Percentiles rank a stretch among this genome's conserved stretches.
Evolutionary conservation across 2,113 vertebrate genomes (phyloP).

Genomic region (Rhabdornis inornatus): DNA sequence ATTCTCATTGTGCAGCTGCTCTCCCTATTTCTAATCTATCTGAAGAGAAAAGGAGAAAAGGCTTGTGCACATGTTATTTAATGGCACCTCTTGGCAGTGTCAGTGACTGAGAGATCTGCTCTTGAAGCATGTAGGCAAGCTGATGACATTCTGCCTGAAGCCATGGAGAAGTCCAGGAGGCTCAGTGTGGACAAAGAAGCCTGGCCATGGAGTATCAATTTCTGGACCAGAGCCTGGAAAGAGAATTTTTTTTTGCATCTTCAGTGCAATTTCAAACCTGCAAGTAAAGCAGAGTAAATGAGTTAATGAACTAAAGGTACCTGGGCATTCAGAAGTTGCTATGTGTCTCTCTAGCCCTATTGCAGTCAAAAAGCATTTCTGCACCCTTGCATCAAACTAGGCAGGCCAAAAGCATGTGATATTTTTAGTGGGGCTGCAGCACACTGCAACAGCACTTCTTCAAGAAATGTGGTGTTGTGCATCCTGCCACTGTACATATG

Average conservation of each 20-base stretch:
- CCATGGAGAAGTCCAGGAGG: not conserved
- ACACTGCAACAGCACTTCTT: not conserved
- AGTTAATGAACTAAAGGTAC: not conserved
- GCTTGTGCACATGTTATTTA: not conserved
- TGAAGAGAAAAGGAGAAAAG: not conserved
- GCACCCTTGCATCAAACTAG: not conserved
- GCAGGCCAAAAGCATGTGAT: not conserved
- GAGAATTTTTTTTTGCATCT: not conserved
- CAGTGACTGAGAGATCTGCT: not conserved
- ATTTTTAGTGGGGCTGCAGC: not conserved
- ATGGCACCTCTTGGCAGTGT: not conserved
- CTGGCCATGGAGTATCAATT: not conserved
- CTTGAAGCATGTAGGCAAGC: rapidly evolving
- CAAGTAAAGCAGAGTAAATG: not conserved
- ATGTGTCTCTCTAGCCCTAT: not conserved
- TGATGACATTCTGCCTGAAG: not conserved
- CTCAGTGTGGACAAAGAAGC: rapidly evolving
- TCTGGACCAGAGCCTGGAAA: not conserved
- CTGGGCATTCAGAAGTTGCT: not conserved
- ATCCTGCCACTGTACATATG: not conserved
- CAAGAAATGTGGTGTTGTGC: not conserved
- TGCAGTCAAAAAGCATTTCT: not conserved
- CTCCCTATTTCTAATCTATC: not conserved
- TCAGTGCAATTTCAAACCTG: not conserved
- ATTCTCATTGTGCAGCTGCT: not conserved